Evolutionary conservation across 2,888 invertebrate genomes (phyloP), one percentile per base, ranked within the genome.

Genomic region (Coenonympha glycerion): DNA sequence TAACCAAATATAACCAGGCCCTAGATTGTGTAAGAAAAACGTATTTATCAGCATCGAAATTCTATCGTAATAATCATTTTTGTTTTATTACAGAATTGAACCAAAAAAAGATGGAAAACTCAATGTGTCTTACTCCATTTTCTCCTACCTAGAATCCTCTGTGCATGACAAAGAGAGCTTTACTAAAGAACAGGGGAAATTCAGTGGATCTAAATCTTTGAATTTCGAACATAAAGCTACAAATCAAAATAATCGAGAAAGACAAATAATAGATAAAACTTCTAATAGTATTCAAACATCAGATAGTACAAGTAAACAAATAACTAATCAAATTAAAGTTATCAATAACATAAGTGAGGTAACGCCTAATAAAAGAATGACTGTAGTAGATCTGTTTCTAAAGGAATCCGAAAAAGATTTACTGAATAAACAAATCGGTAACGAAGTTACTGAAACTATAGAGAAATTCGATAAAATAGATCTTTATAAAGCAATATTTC

Each of bases 401-500:
- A 82, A 83, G 57, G 87, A 88, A 71, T 83, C 82, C 0, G 85
- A 86, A 59, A 76, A 76, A 46, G 75, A 69, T 57, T 53, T 69
- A 11, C 63, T 67, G 49, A 69, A 52, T 6, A 76, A 76, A 56
- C 62, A 73, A 2, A 61, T 71, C 57, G 72, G 66, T 0, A 63
- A 60, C 3, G 72, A 69, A 63, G 74, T 83, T 0, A 75, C 75
- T 0, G 77, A 85, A 41, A 81, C 87, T 0, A 87, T 88, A 49
- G 74, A 86, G 13, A 79, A 83, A 60, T 88, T 88, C 49, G 85
- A 88, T 51, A 87, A 79, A 77, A 85, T 88, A 73, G 97, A 97
- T 76, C 83, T 98, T 3, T 98, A 96, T 68, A 95, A 95, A 76
- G 93, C 95, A 0, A 95, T 98, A 64, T 98, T 98, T 70, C 88